These are phyloP conservation scores for Sula dactylatra DNA, from an alignment of 2,113 vertebrate species.

Conservation along the genomic window DNA sequence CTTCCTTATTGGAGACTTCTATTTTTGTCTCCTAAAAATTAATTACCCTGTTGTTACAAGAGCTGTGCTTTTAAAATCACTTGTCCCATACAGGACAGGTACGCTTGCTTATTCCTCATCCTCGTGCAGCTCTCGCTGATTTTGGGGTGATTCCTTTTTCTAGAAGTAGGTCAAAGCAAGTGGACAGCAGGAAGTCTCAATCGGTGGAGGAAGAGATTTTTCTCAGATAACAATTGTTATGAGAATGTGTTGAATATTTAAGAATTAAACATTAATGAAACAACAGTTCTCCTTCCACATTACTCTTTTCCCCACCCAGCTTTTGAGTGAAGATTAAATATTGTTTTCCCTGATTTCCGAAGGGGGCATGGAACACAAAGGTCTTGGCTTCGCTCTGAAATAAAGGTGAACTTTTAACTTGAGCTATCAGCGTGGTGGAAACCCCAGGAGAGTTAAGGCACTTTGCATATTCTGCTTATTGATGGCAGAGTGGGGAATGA, in stretches of 20 bases:
- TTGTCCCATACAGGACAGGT: not conserved
- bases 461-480: not conserved
- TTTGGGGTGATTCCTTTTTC: not conserved
- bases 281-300: not conserved
- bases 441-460: not conserved
- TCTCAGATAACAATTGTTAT: not conserved
- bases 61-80: not conserved
- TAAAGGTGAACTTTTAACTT: not conserved
- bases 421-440: not conserved
- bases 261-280: not conserved
- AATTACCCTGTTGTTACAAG: not conserved
- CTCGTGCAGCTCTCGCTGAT: not conserved
- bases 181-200: not conserved
- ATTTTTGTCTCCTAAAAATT: not conserved
- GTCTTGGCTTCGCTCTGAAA: not conserved
- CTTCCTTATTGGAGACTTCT: not conserved
- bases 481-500: not conserved
- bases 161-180: not conserved
- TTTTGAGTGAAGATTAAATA: not conserved
- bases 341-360: not conserved
- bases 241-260: not conserved
- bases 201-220: not conserved
- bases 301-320: not conserved
- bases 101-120: not conserved
- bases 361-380: not conserved